A percentile compares a stretch with the other conserved stretches of the same genome.
Evolutionary conservation across 2,113 vertebrate species (phyloP).

Genomic region (Epinephelus moara): DNA sequence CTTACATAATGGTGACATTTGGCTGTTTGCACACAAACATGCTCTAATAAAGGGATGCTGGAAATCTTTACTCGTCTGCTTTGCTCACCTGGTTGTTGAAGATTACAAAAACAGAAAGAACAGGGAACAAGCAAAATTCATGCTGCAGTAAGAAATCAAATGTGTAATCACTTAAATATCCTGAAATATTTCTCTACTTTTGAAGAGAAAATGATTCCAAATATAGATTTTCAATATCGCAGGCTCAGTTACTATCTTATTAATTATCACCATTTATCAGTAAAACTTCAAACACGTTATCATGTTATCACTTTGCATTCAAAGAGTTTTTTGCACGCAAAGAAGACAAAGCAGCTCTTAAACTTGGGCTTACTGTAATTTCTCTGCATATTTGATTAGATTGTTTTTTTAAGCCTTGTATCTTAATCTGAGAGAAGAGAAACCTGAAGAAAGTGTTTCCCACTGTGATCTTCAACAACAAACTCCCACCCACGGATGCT

Average conservation of each 20-base stretch:
- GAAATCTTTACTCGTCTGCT: neutral
- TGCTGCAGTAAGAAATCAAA: neutral
- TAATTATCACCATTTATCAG: neutral
- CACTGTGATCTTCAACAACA: slow-evolving; percentile 1
- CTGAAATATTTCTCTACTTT: neutral
- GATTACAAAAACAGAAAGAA: neutral
- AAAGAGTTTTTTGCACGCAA: neutral
- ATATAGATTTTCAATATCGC: neutral
- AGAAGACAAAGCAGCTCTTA: neutral
- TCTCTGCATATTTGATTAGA: neutral
- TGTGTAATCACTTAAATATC: neutral
- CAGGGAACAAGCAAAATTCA: too few species aligned
- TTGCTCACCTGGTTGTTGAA: neutral
- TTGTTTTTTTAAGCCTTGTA: neutral
- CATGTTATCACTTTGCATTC: neutral
- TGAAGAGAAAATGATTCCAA: neutral
- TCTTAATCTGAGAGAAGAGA: neutral
- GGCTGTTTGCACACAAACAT: slow-evolving; percentile 20
- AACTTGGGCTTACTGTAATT: neutral
- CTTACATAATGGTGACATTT: neutral
- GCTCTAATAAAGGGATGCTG: neutral
- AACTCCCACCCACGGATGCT: slow-evolving; percentile 8
- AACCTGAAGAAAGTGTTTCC: neutral
- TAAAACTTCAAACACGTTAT: neutral
- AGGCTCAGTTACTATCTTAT: neutral